phyloP scores from a whole-genome alignment of 2,888 invertebrate genomes.

The Morpho deidamia region DNA sequence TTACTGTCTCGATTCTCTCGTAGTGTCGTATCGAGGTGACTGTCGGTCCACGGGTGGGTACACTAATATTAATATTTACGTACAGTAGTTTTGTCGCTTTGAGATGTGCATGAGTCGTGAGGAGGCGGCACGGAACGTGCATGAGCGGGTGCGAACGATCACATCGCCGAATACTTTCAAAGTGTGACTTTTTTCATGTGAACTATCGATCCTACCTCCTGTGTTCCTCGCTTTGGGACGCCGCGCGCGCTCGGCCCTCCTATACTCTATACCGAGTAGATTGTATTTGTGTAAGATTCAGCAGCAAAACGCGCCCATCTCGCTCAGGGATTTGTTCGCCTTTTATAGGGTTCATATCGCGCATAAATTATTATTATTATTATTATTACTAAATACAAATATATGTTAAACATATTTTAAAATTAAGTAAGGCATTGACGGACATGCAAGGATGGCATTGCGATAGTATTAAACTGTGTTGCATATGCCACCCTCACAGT shows the following conservation, averaged over 20 bases:
- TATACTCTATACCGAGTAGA: not conserved
- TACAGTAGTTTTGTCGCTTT: constrained; percentile 76
- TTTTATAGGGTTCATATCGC: no score
- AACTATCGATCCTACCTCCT: constrained; percentile 39
- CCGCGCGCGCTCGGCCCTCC: constrained; percentile 37
- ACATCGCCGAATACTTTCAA: constrained; percentile 59
- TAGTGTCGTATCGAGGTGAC: constrained; percentile 58
- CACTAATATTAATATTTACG: constrained; percentile 74
- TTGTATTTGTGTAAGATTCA: no score
- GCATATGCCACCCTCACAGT: no score
- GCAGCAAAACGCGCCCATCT: no score
- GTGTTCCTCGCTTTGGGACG: constrained; percentile 9
- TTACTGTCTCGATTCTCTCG: constrained; percentile 72
- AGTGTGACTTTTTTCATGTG: constrained; percentile 73
- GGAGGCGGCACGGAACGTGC: constrained; percentile 54
- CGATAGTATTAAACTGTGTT: no score
- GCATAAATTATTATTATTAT: no score
- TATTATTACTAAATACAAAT: no score
- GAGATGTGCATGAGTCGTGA: constrained; percentile 70
- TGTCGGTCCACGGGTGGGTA: constrained; percentile 75
- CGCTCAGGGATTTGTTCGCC: no score
- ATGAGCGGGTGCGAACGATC: constrained; percentile 34
- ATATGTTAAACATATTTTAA: no score
- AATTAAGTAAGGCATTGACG: no score
- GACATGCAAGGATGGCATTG: no score